phyloP scores from a whole-genome alignment of 1,140 invertebrate species.

The Tenebrio molitor region DNA sequence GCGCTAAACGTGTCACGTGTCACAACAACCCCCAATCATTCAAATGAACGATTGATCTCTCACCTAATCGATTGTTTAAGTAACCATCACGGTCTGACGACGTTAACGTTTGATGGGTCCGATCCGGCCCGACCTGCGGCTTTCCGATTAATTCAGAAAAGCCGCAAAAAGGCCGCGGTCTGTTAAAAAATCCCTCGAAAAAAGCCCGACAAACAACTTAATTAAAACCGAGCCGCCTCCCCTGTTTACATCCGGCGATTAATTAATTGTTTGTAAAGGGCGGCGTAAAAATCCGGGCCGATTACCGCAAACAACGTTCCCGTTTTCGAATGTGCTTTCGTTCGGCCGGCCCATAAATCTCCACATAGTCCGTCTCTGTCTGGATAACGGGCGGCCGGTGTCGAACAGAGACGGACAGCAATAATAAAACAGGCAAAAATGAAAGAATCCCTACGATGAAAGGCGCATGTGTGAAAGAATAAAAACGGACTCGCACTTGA shows the following conservation, averaged over 20 bases:
- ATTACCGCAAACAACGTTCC: constrained; percentile 30
- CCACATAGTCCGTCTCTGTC: constrained; percentile 19
- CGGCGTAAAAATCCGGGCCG: constrained; percentile 19
- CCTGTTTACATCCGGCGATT: constrained; percentile 13
- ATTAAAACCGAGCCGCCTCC: constrained; percentile 23
- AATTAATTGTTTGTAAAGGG: constrained; percentile 29
- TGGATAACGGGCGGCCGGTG: neutral
- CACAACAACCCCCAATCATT: neutral
- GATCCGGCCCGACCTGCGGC: neutral
- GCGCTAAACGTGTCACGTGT: no score
- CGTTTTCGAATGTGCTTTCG: constrained; percentile 24
- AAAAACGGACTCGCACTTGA: constrained; percentile 20
- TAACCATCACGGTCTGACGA: no score
- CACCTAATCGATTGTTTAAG: constrained; percentile 6
- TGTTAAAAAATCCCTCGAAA: neutral
- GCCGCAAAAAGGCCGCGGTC: constrained; percentile 13
- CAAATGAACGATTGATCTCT: neutral
- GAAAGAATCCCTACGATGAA: constrained; percentile 56
- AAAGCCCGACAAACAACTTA: constrained; percentile 31
- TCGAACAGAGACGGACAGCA: constrained; percentile 35
- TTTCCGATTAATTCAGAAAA: neutral
- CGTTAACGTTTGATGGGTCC: no score
- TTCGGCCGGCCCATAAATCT: constrained; percentile 29
- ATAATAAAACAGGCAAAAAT: constrained; percentile 58
- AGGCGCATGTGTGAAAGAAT: constrained; percentile 58